Evolutionary conservation across 37 sponge, comb jelly and placozoan genomes (phyloP), one percentile per base, ranked within the genome.

Genomic region (Cladorhizidae sp.): DNA sequence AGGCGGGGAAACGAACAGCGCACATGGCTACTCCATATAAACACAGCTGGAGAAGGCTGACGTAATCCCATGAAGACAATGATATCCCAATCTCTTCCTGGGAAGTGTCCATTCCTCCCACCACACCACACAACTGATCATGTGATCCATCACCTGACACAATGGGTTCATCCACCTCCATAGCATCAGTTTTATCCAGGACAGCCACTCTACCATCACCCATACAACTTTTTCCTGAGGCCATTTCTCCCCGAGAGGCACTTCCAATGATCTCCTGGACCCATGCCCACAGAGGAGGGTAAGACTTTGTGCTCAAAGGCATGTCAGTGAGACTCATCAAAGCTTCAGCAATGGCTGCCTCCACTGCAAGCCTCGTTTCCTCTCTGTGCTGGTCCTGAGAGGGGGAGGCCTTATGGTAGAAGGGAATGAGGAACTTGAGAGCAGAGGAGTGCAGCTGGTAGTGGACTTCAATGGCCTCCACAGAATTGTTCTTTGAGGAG

Each of bases 381-480:
- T 65, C 67, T 28, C 25, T 61, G 20, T 21, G 6, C 5, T 65
- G 26, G 32, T 25, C 31, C 67, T 65, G 36, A 25, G 18, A 15
- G 18, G 67, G 32, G 36, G 32, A 31, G 2, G 35, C 9, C 7
- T 32, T 52, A 18, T 7, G 31, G 67, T 65, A 11, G 35, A 65
- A 65, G 22, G 7, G 45, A 21, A 80, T 38, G 32, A 86, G 75
- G 17, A 12, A 9, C 40, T 81, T 87, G 38, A 87, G 82, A 11
- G 72, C 39, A 43, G 40, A 56, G 0, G 88, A 70, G 38, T 81
- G 70, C 52, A 87, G 57, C 52, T 87, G 88, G 58, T 87, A 87
- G 69, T 87, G 88, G 18, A 76, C 88, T 79, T 88, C 88, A 31
- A 88, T 75, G 63, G 88, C 82, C 38, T 88, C 78, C 20, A 82